phyloP scores from a whole-genome alignment of 2,797 vertebrate species.

The Bryconaethiops microstoma region DNA sequence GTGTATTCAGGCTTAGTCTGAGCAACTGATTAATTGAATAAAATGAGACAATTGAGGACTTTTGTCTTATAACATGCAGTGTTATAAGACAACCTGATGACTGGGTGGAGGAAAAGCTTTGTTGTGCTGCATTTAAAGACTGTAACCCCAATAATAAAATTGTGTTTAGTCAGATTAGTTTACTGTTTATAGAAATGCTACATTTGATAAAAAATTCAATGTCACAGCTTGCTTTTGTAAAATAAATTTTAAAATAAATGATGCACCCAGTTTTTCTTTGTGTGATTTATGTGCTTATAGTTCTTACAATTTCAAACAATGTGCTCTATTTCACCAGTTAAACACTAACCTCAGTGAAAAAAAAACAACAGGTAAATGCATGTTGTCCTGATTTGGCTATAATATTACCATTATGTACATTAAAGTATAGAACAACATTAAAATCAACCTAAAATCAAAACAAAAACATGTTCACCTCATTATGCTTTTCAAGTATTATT shows the following conservation, averaged over 20 bases:
- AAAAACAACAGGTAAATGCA: no score
- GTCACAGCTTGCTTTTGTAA: no score
- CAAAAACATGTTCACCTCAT: no score
- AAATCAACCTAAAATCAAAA: no score
- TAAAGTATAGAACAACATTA: no score
- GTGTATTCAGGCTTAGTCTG: conserved; percentile 82
- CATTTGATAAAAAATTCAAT: background rate
- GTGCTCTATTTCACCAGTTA: no score
- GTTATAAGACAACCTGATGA: conserved; percentile 65
- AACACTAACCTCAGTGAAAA: no score
- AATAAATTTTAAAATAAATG: background rate
- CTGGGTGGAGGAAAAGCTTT: conserved; percentile 28
- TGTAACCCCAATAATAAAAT: conserved; percentile 10
- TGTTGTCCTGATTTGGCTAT: no score
- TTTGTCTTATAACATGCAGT: conserved; percentile 71
- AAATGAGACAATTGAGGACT: conserved; percentile 82
- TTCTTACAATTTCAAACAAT: no score
- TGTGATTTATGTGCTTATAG: background rate
- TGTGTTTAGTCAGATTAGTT: background rate
- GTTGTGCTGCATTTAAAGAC: conserved; percentile 1
- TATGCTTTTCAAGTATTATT: no score
- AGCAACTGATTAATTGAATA: conserved; percentile 87
- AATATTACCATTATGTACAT: no score
- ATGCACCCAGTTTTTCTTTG: background rate
- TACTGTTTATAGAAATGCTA: background rate